Evolutionary conservation across 2,888 invertebrate species (phyloP).

Genomic region (Campoletis raptor): DNA sequence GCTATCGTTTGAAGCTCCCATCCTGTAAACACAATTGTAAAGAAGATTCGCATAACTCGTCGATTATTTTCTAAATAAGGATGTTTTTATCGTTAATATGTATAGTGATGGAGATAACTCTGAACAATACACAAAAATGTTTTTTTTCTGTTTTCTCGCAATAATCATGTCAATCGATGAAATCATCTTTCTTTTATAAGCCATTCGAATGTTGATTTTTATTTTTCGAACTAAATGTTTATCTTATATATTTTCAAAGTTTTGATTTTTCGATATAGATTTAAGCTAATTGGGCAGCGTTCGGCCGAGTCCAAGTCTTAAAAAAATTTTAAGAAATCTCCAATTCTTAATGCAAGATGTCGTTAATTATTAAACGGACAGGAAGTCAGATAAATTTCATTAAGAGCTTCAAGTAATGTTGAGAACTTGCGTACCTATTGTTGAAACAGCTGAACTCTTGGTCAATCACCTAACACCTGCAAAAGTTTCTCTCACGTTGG

Average conservation of each 20-base stretch:
- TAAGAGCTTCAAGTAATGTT: constrained; percentile 52
- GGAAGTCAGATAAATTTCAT: constrained; percentile 63
- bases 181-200: neutral
- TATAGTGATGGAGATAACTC: neutral
- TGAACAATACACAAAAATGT: constrained; percentile 10
- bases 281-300: no score
- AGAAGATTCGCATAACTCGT: constrained; percentile 15
- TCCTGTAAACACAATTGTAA: constrained; percentile 33
- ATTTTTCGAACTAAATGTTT: neutral
- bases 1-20: constrained; percentile 28
- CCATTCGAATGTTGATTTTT: neutral
- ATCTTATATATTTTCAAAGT: no score
- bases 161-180: neutral
- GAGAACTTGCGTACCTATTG: constrained; percentile 45
- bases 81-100: neutral
- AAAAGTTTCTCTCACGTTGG: constrained; percentile 51
- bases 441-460: constrained; percentile 37
- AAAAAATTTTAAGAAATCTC: neutral
- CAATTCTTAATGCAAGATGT: neutral
- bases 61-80: constrained; percentile 36
- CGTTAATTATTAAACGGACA: constrained; percentile 50
- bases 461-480: constrained; percentile 61
- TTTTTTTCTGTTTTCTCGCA: neutral
- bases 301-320: no score
- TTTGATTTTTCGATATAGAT: neutral